A percentile compares a stretch with the other conserved stretches of the same genome.
Evolutionary conservation across 2,113 vertebrate species (phyloP).

Genomic region (Caloenas nicobarica): DNA sequence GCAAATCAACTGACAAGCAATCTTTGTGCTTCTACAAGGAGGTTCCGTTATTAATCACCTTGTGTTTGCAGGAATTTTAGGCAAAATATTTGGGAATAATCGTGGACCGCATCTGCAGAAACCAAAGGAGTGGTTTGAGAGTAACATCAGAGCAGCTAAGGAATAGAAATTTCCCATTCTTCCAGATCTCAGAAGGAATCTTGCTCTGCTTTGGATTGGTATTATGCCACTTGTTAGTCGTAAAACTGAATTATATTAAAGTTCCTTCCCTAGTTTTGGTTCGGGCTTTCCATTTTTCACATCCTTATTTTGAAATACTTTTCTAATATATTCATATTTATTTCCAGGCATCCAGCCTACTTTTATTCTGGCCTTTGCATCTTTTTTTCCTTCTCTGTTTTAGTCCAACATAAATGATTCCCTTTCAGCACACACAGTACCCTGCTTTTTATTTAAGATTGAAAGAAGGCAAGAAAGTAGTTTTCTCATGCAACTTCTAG

Average conservation of each 20-base stretch:
- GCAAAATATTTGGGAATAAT: background rate
- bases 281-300: conserved; percentile 49
- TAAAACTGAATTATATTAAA: background rate
- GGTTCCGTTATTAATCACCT: background rate
- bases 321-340: conserved; percentile 65
- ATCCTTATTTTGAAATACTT: conserved; percentile 57
- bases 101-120: background rate
- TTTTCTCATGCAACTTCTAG: conserved; percentile 70
- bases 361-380: conserved; percentile 72
- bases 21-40: background rate
- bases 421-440: conserved; percentile 73
- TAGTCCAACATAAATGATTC: conserved; percentile 73
- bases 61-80: background rate
- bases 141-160: background rate
- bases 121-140: background rate
- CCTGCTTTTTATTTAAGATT: conserved; percentile 73
- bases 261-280: conserved; percentile 32
- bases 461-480: conserved; percentile 69
- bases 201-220: background rate
- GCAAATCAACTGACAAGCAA: background rate
- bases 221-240: background rate
- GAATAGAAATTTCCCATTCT: background rate
- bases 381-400: conserved; percentile 51
- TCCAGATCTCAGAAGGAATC: background rate
- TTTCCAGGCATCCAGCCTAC: conserved; percentile 72